phyloP scores from a whole-genome alignment of 2,797 vertebrate genomes.

The Chlorospingus flavigularis region DNA sequence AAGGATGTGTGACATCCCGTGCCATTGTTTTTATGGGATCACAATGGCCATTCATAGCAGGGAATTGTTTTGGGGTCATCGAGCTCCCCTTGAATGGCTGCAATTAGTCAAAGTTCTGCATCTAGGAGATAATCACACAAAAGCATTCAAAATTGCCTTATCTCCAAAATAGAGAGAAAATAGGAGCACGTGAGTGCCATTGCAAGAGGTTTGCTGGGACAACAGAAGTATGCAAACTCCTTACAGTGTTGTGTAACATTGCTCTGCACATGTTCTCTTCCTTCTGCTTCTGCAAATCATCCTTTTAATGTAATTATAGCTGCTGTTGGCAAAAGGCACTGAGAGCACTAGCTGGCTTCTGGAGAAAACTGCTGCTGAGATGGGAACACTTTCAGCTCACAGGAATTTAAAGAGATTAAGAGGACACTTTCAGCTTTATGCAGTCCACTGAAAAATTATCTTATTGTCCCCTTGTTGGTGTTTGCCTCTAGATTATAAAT shows the following conservation, averaged over 20 bases:
- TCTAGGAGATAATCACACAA: not conserved
- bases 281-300: slow-evolving; percentile 35
- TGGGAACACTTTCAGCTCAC: not conserved
- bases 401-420: not conserved
- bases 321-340: slow-evolving; percentile 12
- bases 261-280: slow-evolving; percentile 17
- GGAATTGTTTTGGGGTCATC: not conserved
- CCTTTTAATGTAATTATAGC: slow-evolving; percentile 35
- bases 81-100: not conserved
- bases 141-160: not conserved
- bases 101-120: not conserved
- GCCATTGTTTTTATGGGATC: not conserved
- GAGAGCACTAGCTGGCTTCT: not conserved
- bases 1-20: not conserved
- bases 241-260: not conserved
- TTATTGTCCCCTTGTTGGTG: not conserved
- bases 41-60: not conserved
- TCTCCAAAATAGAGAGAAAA: slow-evolving; percentile 22
- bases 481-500: not conserved
- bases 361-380: not conserved
- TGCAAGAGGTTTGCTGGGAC: slow-evolving; percentile 2
- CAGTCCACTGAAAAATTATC: not conserved
- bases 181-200: not conserved
- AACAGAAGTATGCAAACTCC: slow-evolving; percentile 28
- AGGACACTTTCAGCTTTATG: not conserved